phyloP scores from a whole-genome alignment of 2,888 invertebrate genomes.

The Philhelius pedissequus region DNA sequence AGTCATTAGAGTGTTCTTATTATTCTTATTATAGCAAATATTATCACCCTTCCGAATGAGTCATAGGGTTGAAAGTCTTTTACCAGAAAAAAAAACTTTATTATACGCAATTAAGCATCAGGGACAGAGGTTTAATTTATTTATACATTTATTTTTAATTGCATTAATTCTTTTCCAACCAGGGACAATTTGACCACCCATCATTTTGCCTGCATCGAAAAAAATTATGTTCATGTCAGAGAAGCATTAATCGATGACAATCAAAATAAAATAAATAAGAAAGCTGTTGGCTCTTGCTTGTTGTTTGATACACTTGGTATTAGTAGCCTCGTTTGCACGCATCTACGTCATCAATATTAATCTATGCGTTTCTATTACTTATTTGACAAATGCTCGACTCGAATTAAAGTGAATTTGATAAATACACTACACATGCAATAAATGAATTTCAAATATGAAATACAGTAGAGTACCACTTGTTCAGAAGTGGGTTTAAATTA shows the following conservation, averaged over 20 bases:
- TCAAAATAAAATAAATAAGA: constrained; percentile 51
- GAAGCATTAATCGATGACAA: constrained; percentile 41
- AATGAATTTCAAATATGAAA: neutral
- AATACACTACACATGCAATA: neutral
- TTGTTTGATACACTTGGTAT: neutral
- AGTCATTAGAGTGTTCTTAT: too few relatives aligned
- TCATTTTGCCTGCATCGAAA: neutral
- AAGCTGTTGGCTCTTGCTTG: neutral
- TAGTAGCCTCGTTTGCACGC: constrained; percentile 9
- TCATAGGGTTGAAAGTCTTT: too few relatives aligned
- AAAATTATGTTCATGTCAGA: neutral
- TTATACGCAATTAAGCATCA: too few relatives aligned
- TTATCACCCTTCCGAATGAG: too few relatives aligned
- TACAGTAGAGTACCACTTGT: neutral
- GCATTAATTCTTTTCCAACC: too few relatives aligned
- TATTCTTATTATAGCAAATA: too few relatives aligned
- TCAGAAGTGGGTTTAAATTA: too few relatives aligned
- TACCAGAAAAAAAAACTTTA: too few relatives aligned
- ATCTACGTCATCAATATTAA: constrained; percentile 17
- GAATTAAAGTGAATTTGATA: constrained; percentile 47
- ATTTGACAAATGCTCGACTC: constrained; percentile 20
- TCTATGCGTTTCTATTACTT: constrained; percentile 37
- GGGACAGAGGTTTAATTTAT: too few relatives aligned
- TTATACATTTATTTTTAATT: too few relatives aligned
- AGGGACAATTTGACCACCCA: neutral